Evolutionary conservation across 92 coral and sea anemone species (phyloP).

Genomic region (Parazoanthus atlanticus): DNA sequence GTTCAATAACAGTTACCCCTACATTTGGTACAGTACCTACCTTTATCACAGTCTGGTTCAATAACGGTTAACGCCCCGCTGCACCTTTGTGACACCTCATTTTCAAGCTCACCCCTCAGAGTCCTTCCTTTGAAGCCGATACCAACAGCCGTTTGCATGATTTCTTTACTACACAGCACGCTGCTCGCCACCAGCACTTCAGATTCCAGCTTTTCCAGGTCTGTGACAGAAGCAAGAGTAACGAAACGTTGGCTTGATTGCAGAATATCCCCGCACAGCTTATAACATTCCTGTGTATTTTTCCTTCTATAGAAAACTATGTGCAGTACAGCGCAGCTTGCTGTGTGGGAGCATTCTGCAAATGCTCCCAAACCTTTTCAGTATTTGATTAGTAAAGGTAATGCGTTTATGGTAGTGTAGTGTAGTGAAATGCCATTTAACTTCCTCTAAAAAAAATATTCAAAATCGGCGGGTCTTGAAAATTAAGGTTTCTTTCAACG

Average conservation of each 20-base stretch:
- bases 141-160: constrained; percentile 56
- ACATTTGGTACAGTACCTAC: not conserved
- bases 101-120: constrained; percentile 46
- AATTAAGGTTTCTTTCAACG: too few species aligned
- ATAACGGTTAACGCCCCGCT: constrained; percentile 51
- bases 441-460: too few species aligned
- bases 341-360: too few species aligned
- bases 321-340: too few species aligned
- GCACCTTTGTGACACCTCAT: constrained; percentile 49
- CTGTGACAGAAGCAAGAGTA: not conserved
- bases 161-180: constrained; percentile 61
- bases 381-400: too few species aligned
- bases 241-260: not conserved
- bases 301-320: too few species aligned
- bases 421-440: too few species aligned
- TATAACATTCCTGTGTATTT: too few species aligned
- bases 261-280: not conserved
- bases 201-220: constrained; percentile 53
- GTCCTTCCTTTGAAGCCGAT: constrained; percentile 50
- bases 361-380: too few species aligned
- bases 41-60: constrained; percentile 49
- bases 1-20: constrained; percentile 50
- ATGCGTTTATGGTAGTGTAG: too few species aligned
- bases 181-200: constrained; percentile 53
- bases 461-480: too few species aligned